A percentile compares a stretch with the other conserved stretches of the same genome.
Evolutionary conservation across 1,140 invertebrate species (phyloP).

Genomic region (Trichonephila clavata): DNA sequence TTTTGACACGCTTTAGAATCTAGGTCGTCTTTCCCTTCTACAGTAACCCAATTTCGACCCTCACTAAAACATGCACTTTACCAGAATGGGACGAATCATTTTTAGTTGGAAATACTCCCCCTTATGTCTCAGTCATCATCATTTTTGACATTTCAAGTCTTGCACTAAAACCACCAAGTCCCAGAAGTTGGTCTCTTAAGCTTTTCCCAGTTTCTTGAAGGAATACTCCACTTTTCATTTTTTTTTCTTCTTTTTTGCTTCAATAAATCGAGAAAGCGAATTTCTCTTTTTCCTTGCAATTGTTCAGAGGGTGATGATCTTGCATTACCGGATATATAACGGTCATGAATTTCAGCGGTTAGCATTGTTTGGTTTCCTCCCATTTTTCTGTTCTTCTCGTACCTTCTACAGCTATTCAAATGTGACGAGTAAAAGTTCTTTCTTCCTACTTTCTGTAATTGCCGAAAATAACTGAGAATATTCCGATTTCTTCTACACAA

Average conservation of each 20-base stretch:
- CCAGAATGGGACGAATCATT: conserved; percentile 1
- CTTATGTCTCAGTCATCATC: neutral
- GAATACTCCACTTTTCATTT: neutral
- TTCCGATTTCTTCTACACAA: too few relatives aligned
- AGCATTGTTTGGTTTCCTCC: neutral
- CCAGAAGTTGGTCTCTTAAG: neutral
- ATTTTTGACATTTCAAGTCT: neutral
- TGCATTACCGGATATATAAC: conserved; percentile 30
- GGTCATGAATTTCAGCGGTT: conserved; percentile 11
- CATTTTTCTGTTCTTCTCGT: neutral
- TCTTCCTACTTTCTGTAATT: neutral
- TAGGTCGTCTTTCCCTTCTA: conserved; percentile 71
- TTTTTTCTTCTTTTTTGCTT: neutral
- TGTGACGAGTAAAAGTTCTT: neutral
- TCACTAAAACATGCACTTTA: conserved; percentile 41
- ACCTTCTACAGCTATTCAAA: neutral
- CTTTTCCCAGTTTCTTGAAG: neutral
- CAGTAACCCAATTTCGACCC: conserved; percentile 72
- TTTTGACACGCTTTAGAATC: conserved; percentile 74
- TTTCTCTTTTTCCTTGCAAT: conserved; percentile 30
- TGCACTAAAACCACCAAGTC: neutral
- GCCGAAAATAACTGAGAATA: neutral
- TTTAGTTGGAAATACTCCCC: neutral
- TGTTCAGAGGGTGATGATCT: conserved; percentile 2
- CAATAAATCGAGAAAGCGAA: neutral